Base-by-base conservation (phyloP, 1,140 invertebrate genomes). In the Cherax destructor region DNA sequence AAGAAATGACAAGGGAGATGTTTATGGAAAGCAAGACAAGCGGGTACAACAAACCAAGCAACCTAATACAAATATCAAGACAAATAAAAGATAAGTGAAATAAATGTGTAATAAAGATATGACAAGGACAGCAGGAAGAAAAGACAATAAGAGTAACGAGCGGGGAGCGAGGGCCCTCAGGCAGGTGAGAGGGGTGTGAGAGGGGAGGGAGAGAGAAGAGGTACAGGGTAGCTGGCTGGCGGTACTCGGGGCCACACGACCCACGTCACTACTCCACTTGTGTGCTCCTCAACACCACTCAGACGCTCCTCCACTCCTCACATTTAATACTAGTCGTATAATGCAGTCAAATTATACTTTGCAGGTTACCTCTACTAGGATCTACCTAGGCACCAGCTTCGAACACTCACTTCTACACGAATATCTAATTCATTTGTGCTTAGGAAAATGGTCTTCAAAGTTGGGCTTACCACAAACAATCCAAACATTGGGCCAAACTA, bases 321-420 rank as follows among this genome's bases (percentile, higher is more conserved):
- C 69, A 74, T n/a, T 74, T 74, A 30, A 74, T n/a, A 74, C 69
- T 30, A 7, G n/a, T n/a, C 69, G 69, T n/a, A 74, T 74, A 74
- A 74, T 74, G 24, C 6, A 74, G 69, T 74, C n/a, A 30, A 74
- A 74, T 74, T 74, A 74, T 74, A 74, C 69, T n/a, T 74, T 74
- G 24, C n/a, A 74, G 69, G 24, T 74, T 74, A 41, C 30, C 0
- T 41, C 30, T 1, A 41, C 30, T 41, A 41, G 30, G 30, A 2
- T 41, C 30, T 41, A 41, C 30, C 30, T 41, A 1, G 30, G 30
- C 30, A 41, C 30, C 30, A 41, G 30, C 2, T 41, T 41, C 30
- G 30, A 41, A 2, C 30, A 41, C 30, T 41, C 30, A 0, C 30
- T 41, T 41, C 30, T 41, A 41, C 30, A 0, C 30, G 30, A 41